Base-by-base conservation (phyloP, 1,140 invertebrate genomes). In the roundworm (Caenorhabditis elegans) region DNA sequence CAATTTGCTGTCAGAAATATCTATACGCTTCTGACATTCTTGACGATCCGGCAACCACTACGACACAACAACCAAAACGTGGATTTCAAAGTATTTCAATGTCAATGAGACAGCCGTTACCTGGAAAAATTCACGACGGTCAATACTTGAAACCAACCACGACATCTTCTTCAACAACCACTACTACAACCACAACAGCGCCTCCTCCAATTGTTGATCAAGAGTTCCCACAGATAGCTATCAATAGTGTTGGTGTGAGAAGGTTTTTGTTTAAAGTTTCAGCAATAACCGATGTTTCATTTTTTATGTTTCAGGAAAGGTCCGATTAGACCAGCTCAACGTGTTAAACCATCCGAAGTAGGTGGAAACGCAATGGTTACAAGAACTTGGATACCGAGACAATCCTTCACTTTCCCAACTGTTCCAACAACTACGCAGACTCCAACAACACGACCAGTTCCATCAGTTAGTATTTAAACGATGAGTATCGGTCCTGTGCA, bases 1-100 rank as follows among this genome's bases (percentile, higher is more conserved):
- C 79, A 11, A 60, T 80, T 70, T 80, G 79, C 28, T 80, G 79
- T 24, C 55, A 80, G 26, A 60, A 60, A 13, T 51, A 70, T 24
- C 15, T 70, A 13, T 70, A 70, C 24, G 79, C 79, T 2, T 80
- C 79, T 47, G 70, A 70, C 34, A 80, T 70, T 31, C 55, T 70
- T n/a, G 79, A 80, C 15, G 34, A 55, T 1, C 15, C 43, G 24
- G n/a, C n/a, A n/a, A n/a, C n/a, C n/a, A 47, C n/a, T 47, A 70
- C 70, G 8, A 80, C 55, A 24, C 55, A 70, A 6, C 26, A 47
- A 19, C 55, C 79, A 24, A 70, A 43, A 39, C n/a, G 19, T 19
- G 60, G 60, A 39, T 26, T 70, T 10, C 60, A 70, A 39, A 39
- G 60, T 10, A 70, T 70, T n/a, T 39, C 22, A 13, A 70, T 70